Base-by-base conservation (phyloP, 1,140 invertebrate genomes). In the Nixonia krombeini region DNA sequence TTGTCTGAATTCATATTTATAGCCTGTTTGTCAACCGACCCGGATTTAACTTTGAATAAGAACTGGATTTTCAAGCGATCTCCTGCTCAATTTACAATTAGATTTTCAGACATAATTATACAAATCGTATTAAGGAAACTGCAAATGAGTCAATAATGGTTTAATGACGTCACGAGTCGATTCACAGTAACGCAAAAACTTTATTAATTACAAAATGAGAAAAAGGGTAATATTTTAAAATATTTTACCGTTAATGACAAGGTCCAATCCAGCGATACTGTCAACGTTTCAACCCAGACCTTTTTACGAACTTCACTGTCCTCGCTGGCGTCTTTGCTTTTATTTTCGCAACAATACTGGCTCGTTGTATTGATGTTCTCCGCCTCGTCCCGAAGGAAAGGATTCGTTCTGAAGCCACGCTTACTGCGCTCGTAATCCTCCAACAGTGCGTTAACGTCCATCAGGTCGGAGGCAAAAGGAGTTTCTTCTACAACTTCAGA, bases 241-340 rank as follows among this genome's bases (percentile, higher is more conserved):
- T 12, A 65, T n/a, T 50, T 79, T 64, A 85, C 83, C 53, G 82
- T 41, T 25, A 85, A 57, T 18, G 73, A 69, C 1, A 83, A 62
- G 4, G 77, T 67, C 75, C 77, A 83, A 40, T 90, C 88, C 44
- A 92, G 83, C 5, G 88, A 78, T 0, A 87, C 87, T 40, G 85
- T 85, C 18, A 91, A 79, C 74, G 89, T 87, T 69, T 92, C 90
- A 1, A 88, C 88, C 89, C 89, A 91, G 2, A 90, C 88, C 61
- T 87, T 86, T 6, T 88, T 75, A 35, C 89, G 88, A 1, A 90
- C 89, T 69, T 91, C 90, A 72, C 89, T 88, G 69, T 92, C 90
- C 85, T 95, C 95, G 47, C 90, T 90, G 35, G 93, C 94, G 12
- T 88, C 79, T 94, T 92, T 58, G 90, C 89, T 70, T 93, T 91